Percentiles rank a stretch among this genome's conserved stretches.
Evolutionary conservation across 2,113 vertebrate genomes (phyloP).

Genomic region (Martes martes): DNA sequence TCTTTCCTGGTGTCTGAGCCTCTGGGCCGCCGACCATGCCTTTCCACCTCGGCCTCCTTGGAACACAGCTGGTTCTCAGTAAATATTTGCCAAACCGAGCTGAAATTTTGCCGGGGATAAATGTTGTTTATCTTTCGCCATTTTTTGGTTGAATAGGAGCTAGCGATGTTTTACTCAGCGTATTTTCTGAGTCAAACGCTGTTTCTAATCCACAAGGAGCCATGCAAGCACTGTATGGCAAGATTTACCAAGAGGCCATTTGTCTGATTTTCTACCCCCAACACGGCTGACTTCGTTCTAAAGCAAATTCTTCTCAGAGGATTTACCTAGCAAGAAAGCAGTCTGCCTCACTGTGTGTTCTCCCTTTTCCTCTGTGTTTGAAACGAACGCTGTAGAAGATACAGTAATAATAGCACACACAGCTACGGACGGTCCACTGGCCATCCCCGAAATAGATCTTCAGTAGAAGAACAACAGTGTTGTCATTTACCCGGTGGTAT

Average conservation of each 20-base stretch:
- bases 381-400: constrained; percentile 3
- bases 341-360: background rate
- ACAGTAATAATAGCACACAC: constrained; percentile 45
- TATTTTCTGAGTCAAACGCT: background rate
- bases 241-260: background rate
- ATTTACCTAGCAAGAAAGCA: background rate
- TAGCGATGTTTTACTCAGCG: background rate
- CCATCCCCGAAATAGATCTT: constrained; percentile 66
- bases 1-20: background rate
- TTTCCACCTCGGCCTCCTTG: background rate
- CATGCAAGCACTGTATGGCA: background rate
- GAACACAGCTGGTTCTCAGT: background rate
- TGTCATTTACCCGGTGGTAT: constrained; percentile 29
- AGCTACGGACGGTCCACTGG: constrained; percentile 29
- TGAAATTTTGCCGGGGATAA: background rate
- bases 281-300: background rate
- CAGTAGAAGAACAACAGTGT: constrained; percentile 41
- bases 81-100: background rate
- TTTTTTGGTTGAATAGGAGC: background rate
- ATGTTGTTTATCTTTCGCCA: background rate
- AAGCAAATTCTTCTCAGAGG: background rate
- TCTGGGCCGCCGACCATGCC: rapidly evolving
- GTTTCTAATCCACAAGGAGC: background rate
- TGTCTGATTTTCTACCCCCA: background rate
- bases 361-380: constrained; percentile 1